phyloP scores from a whole-genome alignment of 2,888 invertebrate species.

The Acleris laterana region DNA sequence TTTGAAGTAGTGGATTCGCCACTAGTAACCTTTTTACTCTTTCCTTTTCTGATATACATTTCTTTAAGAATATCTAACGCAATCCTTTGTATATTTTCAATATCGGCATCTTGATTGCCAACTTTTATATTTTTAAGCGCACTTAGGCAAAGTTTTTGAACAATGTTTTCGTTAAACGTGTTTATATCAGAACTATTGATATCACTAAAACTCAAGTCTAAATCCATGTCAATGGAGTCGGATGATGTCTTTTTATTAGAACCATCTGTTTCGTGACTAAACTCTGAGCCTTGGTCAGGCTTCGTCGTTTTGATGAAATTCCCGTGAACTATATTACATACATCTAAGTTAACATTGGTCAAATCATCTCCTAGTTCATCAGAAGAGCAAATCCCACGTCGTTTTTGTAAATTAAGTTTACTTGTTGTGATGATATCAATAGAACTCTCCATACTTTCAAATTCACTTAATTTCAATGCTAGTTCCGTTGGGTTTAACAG shows the following conservation, averaged over 20 bases:
- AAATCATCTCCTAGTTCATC: constrained; percentile 77
- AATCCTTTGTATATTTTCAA: constrained; percentile 82
- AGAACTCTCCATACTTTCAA: constrained; percentile 73
- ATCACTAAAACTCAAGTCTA: constrained; percentile 82
- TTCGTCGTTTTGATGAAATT: constrained; percentile 71
- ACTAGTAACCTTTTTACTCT: constrained; percentile 64
- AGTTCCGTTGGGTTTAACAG: constrained; percentile 81
- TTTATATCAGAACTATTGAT: constrained; percentile 83
- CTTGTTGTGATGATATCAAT: constrained; percentile 76
- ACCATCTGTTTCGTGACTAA: constrained; percentile 77
- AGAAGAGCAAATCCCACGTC: constrained; percentile 84
- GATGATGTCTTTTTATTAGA: constrained; percentile 81
- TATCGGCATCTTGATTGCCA: constrained; percentile 82
- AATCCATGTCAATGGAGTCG: constrained; percentile 81
- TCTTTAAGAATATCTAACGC: constrained; percentile 81
- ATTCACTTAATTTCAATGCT: constrained; percentile 71
- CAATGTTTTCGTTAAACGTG: constrained; percentile 82
- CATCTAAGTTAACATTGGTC: constrained; percentile 64
- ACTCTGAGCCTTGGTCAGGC: constrained; percentile 68
- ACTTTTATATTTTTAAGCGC: constrained; percentile 82
- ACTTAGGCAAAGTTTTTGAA: constrained; percentile 80
- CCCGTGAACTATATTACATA: constrained; percentile 64
- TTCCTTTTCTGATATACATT: constrained; percentile 80
- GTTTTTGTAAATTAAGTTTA: constrained; percentile 78
- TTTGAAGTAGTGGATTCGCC: constrained; percentile 65